Evolutionary conservation across 2,888 invertebrate species (phyloP).

Genomic region (Zeuzera pyrina): DNA sequence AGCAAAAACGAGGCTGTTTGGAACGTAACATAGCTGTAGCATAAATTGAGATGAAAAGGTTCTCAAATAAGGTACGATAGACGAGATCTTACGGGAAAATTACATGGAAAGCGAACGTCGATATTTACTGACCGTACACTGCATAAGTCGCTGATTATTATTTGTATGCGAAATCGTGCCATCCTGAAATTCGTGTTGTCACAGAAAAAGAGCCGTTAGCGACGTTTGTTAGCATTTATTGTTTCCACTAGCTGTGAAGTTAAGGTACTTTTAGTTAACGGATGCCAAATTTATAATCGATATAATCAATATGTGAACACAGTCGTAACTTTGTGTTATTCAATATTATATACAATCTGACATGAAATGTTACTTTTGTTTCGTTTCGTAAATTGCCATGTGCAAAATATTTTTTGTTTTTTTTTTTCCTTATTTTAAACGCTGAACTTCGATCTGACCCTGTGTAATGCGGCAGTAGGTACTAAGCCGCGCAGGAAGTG

Average conservation of each 20-base stretch:
- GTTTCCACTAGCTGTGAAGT: conserved; percentile 40
- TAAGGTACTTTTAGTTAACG: conserved; percentile 55
- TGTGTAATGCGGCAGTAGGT: conserved; percentile 34
- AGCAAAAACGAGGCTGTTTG: too few species aligned
- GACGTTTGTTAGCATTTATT: conserved; percentile 58
- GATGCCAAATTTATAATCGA: conserved; percentile 64
- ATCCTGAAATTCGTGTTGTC: conserved; percentile 14
- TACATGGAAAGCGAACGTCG: too few species aligned
- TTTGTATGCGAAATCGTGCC: conserved; percentile 17
- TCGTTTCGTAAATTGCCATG: conserved; percentile 38
- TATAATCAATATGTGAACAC: conserved; percentile 28
- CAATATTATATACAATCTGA: too few species aligned
- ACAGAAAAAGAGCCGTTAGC: conserved; percentile 15
- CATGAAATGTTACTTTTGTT: conserved; percentile 42
- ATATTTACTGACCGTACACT: too few species aligned
- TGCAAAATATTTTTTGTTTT: conserved; percentile 36
- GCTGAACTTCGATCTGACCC: conserved; percentile 41
- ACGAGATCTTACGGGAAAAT: too few species aligned
- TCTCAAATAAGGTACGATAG: too few species aligned
- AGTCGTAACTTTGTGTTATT: too few species aligned
- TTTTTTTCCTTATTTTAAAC: conserved; percentile 24
- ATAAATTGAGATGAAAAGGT: too few species aligned
- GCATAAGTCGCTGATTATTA: too few species aligned
- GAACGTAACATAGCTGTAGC: too few species aligned
- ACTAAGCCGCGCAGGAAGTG: conserved; percentile 36